Evolutionary conservation across 35 echinoderm and acorn worm species (phyloP).

Genomic region (Diadema setosum): DNA sequence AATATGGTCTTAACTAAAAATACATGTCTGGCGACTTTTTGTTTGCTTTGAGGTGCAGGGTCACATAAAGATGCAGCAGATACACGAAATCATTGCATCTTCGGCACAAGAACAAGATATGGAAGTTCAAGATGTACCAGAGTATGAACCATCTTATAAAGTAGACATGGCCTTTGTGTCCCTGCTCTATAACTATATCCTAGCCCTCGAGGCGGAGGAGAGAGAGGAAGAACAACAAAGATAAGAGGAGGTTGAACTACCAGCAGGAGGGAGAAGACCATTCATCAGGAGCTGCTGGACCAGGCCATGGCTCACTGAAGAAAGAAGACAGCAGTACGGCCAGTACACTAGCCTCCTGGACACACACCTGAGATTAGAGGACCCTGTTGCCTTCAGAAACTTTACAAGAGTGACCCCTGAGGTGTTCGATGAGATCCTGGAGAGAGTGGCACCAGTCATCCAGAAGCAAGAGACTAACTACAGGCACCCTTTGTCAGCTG

Average conservation of each 20-base stretch:
- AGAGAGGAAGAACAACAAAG: constrained; percentile 31
- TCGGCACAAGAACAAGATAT: neutral
- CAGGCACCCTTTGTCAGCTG: neutral
- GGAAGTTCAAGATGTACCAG: neutral
- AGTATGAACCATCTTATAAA: neutral
- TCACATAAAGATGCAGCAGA: neutral
- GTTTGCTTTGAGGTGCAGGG: no score
- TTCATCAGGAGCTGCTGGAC: constrained; percentile 32
- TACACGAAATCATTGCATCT: neutral
- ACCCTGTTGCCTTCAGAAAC: constrained; percentile 22
- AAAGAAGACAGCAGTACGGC: constrained; percentile 34
- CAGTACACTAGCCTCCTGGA: constrained; percentile 12
- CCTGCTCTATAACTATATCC: constrained; percentile 16
- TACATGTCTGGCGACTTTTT: no score
- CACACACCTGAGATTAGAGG: constrained; percentile 23
- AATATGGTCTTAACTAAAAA: no score
- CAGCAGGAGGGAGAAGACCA: constrained; percentile 48
- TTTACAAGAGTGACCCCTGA: constrained; percentile 8
- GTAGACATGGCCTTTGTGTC: neutral
- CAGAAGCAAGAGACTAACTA: constrained; percentile 14
- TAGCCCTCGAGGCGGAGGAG: constrained; percentile 1
- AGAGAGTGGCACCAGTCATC: constrained; percentile 34
- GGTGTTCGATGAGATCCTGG: constrained; percentile 5
- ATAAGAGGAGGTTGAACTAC: constrained; percentile 24
- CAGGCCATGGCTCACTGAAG: constrained; percentile 7